These are phyloP conservation scores for Sebastes schlegelii DNA, from an alignment of 2,113 vertebrate species.

Conservation along the genomic window DNA sequence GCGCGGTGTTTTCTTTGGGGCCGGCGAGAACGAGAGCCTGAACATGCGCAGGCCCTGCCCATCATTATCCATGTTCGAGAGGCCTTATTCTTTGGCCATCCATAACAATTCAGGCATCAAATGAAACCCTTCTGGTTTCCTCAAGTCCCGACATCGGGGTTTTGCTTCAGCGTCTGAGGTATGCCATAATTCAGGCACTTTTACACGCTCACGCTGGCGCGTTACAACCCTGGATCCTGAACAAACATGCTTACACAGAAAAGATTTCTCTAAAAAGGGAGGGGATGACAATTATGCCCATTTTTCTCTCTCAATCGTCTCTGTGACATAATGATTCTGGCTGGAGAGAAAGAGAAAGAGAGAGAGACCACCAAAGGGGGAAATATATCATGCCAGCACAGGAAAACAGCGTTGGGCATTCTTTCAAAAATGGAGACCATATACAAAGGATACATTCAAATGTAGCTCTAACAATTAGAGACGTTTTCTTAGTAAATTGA, in stretches of 20 bases:
- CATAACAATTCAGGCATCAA: conserved; percentile 74
- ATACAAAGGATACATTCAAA: conserved; percentile 25
- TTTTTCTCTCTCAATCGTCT: conserved; percentile 52
- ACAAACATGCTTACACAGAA: conserved; percentile 63
- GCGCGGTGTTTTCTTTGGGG: conserved; percentile 77
- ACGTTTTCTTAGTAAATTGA: conserved; percentile 5
- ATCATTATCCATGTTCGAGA: conserved; percentile 70
- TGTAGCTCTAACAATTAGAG: conserved; percentile 30
- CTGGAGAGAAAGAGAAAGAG: conserved; percentile 22
- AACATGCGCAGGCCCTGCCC: conserved; percentile 48
- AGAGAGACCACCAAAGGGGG: conserved; percentile 51
- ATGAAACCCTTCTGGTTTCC: conserved; percentile 74
- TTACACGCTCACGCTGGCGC: conserved; percentile 51
- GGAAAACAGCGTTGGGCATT: conserved; percentile 28
- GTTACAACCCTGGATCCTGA: conserved; percentile 66
- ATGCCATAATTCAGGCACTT: conserved; percentile 60
- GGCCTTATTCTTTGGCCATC: conserved; percentile 70
- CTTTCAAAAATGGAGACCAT: conserved; percentile 45
- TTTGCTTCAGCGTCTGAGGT: conserved; percentile 62
- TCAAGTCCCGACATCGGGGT: conserved; percentile 49
- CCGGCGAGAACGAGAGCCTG: conserved; percentile 46
- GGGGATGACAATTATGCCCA: conserved; percentile 49
- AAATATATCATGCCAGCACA: conserved; percentile 32
- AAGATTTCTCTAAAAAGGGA: conserved; percentile 48
- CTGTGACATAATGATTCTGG: conserved; percentile 50